Conservation (phyloP, 53 echinoderm and acorn worm species). For the Henricia sp. region DNA sequence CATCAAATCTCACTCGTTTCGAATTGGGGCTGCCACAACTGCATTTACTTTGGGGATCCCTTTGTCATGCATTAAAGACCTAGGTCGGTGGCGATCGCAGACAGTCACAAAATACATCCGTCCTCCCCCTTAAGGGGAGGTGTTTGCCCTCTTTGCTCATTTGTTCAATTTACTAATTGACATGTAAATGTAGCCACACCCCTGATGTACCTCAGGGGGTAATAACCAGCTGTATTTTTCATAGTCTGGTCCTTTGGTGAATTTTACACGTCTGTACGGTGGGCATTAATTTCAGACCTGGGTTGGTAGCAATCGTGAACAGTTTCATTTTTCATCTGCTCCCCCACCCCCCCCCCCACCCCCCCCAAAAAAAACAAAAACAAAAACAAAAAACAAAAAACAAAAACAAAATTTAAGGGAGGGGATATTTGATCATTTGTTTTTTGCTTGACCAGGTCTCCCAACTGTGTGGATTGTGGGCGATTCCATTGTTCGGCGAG, state of each 20-base stretch:
- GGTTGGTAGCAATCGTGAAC: too few species aligned
- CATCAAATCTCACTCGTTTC: slow-evolving; percentile 5
- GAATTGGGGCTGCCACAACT: slow-evolving; percentile 3
- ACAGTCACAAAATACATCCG: slow-evolving; percentile 8
- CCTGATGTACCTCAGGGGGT: neutral
- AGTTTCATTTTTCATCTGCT: too few species aligned
- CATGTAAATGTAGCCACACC: neutral
- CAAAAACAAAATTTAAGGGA: too few species aligned
- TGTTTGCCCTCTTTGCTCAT: too few species aligned
- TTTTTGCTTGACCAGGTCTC: neutral
- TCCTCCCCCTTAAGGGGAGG: too few species aligned
- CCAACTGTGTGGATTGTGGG: slow-evolving; percentile 9
- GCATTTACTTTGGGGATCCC: neutral
- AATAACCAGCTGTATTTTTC: neutral
- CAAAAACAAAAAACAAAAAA: too few species aligned
- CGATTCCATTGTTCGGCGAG: slow-evolving; percentile 2
- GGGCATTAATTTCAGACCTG: too few species aligned
- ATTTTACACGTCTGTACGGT: too few species aligned
- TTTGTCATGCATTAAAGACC: neutral
- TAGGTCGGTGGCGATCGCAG: slow-evolving; percentile 14
- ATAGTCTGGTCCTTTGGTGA: neutral
- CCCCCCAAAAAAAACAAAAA: too few species aligned
- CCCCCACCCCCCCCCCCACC: too few species aligned
- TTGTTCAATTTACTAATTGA: neutral
- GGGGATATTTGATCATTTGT: too few species aligned